A percentile compares a stretch with the other conserved stretches of the same genome.
phyloP scores from a whole-genome alignment of 2,888 invertebrate genomes.

The Notodromas monacha region DNA sequence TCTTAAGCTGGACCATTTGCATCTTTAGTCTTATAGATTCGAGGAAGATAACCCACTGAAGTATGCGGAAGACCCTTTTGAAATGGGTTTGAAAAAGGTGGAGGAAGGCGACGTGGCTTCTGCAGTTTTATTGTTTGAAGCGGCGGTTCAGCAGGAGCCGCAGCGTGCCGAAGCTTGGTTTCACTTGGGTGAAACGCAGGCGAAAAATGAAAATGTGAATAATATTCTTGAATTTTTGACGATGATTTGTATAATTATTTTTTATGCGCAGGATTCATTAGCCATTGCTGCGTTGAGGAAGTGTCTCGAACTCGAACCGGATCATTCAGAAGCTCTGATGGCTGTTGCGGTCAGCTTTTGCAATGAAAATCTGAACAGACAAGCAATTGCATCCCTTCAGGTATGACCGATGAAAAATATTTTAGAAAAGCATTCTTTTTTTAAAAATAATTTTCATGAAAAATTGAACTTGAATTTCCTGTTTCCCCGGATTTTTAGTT shows the following conservation, averaged over 20 bases:
- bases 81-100: constrained; percentile 48
- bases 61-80: constrained; percentile 38
- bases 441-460: too few species aligned
- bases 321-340: constrained; percentile 50
- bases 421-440: too few species aligned
- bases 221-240: constrained; percentile 10
- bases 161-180: constrained; percentile 54
- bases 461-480: too few species aligned
- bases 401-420: too few species aligned
- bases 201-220: constrained; percentile 65
- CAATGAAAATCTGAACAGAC: too few species aligned
- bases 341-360: constrained; percentile 73
- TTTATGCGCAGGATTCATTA: constrained; percentile 44
- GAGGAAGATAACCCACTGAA: constrained; percentile 54
- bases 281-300: constrained; percentile 69
- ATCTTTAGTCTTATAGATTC: too few species aligned
- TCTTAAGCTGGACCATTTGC: too few species aligned
- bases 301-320: constrained; percentile 41
- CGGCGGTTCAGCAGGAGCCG: constrained; percentile 51
- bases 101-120: constrained; percentile 65
- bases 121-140: constrained; percentile 83
- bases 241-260: too few species aligned
- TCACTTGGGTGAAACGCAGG: constrained; percentile 57
- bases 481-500: too few species aligned
- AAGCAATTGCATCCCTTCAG: too few species aligned